Evolutionary conservation across 2,797 vertebrate genomes (phyloP).

Genomic region (Sebastes variabilis): DNA sequence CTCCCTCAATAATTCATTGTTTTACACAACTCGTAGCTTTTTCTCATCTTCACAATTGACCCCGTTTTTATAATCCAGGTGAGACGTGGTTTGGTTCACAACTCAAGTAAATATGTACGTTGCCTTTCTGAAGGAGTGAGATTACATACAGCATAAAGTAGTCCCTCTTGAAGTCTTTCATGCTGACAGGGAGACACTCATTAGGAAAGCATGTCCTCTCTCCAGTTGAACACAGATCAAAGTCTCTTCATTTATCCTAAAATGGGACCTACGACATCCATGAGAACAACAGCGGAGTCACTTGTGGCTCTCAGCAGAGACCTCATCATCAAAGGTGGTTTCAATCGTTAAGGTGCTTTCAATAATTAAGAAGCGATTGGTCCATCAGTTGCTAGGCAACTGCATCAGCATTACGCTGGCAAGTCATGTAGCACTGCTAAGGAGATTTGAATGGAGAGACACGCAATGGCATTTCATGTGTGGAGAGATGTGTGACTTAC

Average conservation of each 20-base stretch:
- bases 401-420: constrained; percentile 65
- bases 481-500: constrained; percentile 22
- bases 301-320: constrained; percentile 17
- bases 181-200: not conserved
- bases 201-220: constrained; percentile 9
- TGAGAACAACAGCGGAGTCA: not conserved
- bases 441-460: constrained; percentile 39
- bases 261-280: constrained; percentile 11
- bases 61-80: not conserved
- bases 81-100: not conserved
- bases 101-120: not conserved
- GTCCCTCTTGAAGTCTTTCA: not conserved
- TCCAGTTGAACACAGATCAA: constrained; percentile 17
- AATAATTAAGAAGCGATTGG: constrained; percentile 60
- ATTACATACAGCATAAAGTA: not conserved
- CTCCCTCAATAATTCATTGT: constrained; percentile 11
- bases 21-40: not conserved
- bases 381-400: constrained; percentile 84
- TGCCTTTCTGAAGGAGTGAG: not conserved
- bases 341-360: constrained; percentile 64
- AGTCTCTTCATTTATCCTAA: constrained; percentile 19
- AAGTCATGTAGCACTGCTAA: constrained; percentile 54
- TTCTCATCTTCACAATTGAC: not conserved
- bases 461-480: constrained; percentile 40
- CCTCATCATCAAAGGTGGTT: constrained; percentile 57